A percentile compares a stretch with the other conserved stretches of the same genome.
These are phyloP conservation scores for Ailuropoda melanoleuca DNA, from an alignment of 2,113 vertebrate genomes.

Conservation along the genomic window DNA sequence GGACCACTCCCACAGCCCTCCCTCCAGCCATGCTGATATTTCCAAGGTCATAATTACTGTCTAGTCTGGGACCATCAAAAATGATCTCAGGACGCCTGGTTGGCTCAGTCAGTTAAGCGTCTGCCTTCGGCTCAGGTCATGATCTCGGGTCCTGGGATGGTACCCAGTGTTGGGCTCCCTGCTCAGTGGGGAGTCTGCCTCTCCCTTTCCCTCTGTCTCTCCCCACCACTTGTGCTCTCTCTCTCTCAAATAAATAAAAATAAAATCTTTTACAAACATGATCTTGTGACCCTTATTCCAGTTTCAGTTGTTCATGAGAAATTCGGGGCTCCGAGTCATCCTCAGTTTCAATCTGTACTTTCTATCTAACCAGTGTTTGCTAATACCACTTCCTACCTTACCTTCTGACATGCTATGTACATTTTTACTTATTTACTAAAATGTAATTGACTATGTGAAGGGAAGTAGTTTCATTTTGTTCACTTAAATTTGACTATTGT, in stretches of 20 bases:
- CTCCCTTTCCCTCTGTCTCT: background rate
- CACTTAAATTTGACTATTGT: background rate
- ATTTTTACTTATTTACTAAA: background rate
- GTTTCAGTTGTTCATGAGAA: background rate
- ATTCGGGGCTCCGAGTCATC: background rate
- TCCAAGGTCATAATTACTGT: background rate
- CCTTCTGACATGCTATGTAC: background rate
- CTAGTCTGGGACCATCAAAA: background rate
- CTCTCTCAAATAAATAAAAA: background rate
- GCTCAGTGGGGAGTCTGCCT: background rate
- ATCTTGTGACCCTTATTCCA: background rate
- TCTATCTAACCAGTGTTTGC: background rate
- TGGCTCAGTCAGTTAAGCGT: background rate
- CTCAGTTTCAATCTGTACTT: background rate
- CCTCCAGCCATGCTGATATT: background rate
- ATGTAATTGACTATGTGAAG: background rate
- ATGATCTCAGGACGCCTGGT: background rate
- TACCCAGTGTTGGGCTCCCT: background rate
- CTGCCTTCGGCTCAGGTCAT: background rate
- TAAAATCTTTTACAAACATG: background rate
- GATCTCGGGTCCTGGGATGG: background rate
- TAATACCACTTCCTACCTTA: background rate
- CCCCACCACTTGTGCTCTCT: background rate
- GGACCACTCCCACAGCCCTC: accelerated
- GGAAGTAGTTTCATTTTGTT: background rate